Conservation (phyloP, 2,797 vertebrate species). For the Sebastes matsubarae region DNA sequence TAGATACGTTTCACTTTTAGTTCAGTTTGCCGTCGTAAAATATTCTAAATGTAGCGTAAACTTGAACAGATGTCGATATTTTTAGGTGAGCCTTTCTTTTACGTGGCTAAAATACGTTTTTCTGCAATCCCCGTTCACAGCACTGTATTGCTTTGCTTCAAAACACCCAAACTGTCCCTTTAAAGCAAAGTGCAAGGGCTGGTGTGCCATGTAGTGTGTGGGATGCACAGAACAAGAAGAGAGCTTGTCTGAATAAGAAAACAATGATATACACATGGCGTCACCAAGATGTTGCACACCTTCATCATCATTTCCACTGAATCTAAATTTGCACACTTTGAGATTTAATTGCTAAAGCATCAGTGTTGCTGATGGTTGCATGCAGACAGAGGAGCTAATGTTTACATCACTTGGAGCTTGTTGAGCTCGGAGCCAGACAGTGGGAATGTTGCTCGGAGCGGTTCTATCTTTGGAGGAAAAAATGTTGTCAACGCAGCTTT, state of each 20-base stretch:
- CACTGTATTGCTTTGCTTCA: no score
- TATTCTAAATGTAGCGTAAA: no score
- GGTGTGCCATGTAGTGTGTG: not conserved
- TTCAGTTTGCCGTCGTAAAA: no score
- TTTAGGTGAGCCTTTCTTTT: no score
- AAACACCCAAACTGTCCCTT: no score
- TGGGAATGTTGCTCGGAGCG: constrained; percentile 35
- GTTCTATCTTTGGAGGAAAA: constrained; percentile 26
- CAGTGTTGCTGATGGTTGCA: constrained; percentile 29
- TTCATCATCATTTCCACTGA: not conserved
- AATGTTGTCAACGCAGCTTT: constrained; percentile 30
- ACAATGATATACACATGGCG: no score
- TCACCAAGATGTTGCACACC: not conserved
- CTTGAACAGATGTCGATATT: no score
- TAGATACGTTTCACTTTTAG: no score
- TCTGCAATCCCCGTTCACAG: no score
- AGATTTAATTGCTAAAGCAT: constrained; percentile 1
- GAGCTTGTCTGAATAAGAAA: no score
- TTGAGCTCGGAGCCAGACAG: constrained; percentile 25
- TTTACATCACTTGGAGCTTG: constrained; percentile 37
- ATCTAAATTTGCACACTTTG: not conserved
- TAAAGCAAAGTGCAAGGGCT: not conserved
- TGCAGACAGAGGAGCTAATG: constrained; percentile 16
- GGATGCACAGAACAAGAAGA: not conserved
- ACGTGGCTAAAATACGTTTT: accelerated